Evolutionary conservation across 2,888 invertebrate species (phyloP).

Genomic region (Leucoma salicis): DNA sequence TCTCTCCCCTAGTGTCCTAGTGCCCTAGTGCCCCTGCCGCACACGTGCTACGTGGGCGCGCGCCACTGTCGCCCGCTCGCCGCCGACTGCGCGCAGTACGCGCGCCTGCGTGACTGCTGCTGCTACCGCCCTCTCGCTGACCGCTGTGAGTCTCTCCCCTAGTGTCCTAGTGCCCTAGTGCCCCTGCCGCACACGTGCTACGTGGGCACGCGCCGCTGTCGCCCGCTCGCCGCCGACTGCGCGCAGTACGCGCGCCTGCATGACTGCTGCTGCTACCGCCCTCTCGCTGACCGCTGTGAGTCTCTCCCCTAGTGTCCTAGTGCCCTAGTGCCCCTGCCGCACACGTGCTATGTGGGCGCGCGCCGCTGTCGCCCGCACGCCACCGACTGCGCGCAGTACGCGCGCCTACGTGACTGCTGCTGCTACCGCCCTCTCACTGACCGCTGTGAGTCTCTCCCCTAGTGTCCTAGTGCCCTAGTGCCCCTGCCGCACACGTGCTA

Average conservation of each 20-base stretch:
- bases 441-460: slow-evolving; percentile 86
- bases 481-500: slow-evolving; percentile 87
- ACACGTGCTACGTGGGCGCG: slow-evolving; percentile 85
- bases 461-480: too few relatives aligned
- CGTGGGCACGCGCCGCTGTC: slow-evolving; percentile 83
- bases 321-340: too few relatives aligned
- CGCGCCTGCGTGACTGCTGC: slow-evolving; percentile 84
- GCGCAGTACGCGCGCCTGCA: slow-evolving; percentile 83
- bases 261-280: slow-evolving; percentile 85
- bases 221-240: slow-evolving; percentile 83
- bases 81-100: slow-evolving; percentile 84
- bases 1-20: slow-evolving; percentile 85
- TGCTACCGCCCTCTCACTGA: slow-evolving; percentile 81
- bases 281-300: slow-evolving; percentile 84
- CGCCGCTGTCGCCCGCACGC: slow-evolving; percentile 83
- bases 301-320: slow-evolving; percentile 85
- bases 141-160: slow-evolving; percentile 85
- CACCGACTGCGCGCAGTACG: slow-evolving; percentile 84
- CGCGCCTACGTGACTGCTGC: slow-evolving; percentile 80
- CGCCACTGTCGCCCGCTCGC: slow-evolving; percentile 83
- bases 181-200: slow-evolving; percentile 87
- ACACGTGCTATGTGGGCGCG: slow-evolving; percentile 85
- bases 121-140: slow-evolving; percentile 83
- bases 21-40: too few relatives aligned
- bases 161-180: too few relatives aligned